Percentiles rank a stretch among this genome's conserved stretches.
Conservation (phyloP, 2,113 vertebrate species). For the Mungos mungo region DNA sequence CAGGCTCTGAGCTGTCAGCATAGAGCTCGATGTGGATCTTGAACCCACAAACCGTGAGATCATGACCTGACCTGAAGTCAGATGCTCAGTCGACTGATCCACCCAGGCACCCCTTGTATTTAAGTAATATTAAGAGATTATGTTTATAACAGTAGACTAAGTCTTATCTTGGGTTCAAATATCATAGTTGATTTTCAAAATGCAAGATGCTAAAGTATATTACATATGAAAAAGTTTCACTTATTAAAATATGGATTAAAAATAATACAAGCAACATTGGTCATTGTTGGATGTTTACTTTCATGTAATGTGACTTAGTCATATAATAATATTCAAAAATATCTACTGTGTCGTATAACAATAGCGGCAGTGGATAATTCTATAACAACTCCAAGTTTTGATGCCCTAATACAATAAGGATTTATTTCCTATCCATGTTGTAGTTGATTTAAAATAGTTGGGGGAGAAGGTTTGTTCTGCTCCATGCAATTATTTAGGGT, state of each 20-base stretch:
- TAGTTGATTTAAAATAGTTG: background rate
- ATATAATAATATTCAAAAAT: background rate
- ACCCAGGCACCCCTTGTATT: background rate
- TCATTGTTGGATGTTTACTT: background rate
- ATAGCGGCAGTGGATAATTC: background rate
- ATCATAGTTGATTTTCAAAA: conserved; percentile 3
- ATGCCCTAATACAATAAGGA: background rate
- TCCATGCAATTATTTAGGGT: background rate
- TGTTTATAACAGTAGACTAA: background rate
- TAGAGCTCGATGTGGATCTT: too few relatives aligned
- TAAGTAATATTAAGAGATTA: background rate
- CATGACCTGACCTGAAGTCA: too few relatives aligned
- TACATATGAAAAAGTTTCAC: background rate
- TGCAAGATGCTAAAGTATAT: background rate
- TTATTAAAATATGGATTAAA: background rate
- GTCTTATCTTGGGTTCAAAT: background rate
- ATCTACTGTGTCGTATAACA: background rate
- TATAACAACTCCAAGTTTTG: background rate
- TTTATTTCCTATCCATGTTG: background rate
- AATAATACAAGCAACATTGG: background rate
- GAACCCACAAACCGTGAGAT: too few relatives aligned
- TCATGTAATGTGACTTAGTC: background rate
- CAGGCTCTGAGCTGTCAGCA: too few relatives aligned
- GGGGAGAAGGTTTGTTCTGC: background rate
- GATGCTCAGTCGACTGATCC: too few relatives aligned